Conservation (phyloP, 2,888 invertebrate genomes). For the Lysandra bellargus region DNA sequence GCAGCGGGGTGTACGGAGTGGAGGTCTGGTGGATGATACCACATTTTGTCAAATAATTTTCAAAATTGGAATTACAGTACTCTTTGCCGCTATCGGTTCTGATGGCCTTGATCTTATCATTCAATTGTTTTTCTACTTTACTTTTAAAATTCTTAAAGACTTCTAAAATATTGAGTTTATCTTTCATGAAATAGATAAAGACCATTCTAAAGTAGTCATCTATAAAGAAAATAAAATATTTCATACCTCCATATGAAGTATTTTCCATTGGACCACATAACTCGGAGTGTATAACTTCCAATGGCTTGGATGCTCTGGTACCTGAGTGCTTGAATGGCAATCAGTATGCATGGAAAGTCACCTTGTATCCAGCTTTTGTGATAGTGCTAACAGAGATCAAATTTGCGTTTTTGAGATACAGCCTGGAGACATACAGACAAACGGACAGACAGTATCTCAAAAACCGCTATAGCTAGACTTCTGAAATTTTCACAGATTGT, state of each 20-base stretch:
- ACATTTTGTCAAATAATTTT: constrained; percentile 34
- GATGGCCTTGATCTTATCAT: constrained; percentile 35
- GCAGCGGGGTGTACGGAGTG: too few relatives aligned
- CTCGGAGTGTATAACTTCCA: too few relatives aligned
- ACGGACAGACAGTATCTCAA: too few relatives aligned
- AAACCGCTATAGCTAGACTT: too few relatives aligned
- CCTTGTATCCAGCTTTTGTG: constrained; percentile 38
- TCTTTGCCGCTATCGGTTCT: constrained; percentile 42
- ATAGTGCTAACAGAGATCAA: constrained; percentile 44
- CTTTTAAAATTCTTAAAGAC: constrained; percentile 32
- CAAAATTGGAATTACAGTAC: constrained; percentile 39
- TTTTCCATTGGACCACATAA: too few relatives aligned
- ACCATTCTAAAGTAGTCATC: constrained; percentile 40
- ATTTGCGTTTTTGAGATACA: too few relatives aligned
- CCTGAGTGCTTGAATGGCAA: too few relatives aligned
- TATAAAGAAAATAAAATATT: constrained; percentile 36
- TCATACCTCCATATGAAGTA: not conserved
- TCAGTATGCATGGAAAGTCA: constrained; percentile 39
- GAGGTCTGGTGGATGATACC: constrained; percentile 36
- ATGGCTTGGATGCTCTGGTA: too few relatives aligned
- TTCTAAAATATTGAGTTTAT: constrained; percentile 32
- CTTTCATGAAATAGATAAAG: constrained; percentile 34
- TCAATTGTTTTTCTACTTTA: constrained; percentile 35
- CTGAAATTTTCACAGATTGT: too few relatives aligned
- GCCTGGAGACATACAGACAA: too few relatives aligned